Percentiles rank a stretch among this genome's conserved stretches.
These are phyloP conservation scores for Scolanthus callimorphus DNA, from an alignment of 92 coral and sea anemone species.

Conservation along the genomic window DNA sequence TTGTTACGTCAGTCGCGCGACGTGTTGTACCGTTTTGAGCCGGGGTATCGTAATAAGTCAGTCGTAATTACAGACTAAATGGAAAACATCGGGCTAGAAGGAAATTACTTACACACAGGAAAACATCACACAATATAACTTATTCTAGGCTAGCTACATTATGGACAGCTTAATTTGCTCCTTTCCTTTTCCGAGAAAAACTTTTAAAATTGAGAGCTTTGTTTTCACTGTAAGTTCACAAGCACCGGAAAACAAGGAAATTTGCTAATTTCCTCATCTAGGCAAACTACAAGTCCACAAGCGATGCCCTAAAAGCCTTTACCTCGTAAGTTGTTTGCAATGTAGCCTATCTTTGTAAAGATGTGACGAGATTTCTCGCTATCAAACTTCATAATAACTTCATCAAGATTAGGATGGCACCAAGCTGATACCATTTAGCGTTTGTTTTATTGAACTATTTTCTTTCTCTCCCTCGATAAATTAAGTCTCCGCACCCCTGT, in stretches of 20 bases:
- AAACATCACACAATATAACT: conserved; percentile 26
- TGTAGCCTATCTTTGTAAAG: background rate
- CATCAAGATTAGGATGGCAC: too few relatives aligned
- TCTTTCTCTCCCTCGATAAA: too few relatives aligned
- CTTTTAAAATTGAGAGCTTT: conserved; percentile 40
- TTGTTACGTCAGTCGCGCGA: too few relatives aligned
- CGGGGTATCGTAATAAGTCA: too few relatives aligned
- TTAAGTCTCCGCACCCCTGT: too few relatives aligned
- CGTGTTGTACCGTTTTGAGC: too few relatives aligned
- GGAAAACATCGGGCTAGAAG: conserved; percentile 15
- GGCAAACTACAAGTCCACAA: too few relatives aligned
- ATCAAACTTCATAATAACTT: background rate
- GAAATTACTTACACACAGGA: conserved; percentile 56
- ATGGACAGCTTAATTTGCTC: conserved; percentile 23
- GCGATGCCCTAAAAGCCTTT: background rate
- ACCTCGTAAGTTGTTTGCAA: background rate
- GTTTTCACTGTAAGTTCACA: conserved; percentile 36
- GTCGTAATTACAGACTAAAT: too few relatives aligned
- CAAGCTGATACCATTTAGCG: too few relatives aligned
- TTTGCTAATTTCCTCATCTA: conserved; percentile 44
- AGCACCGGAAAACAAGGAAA: conserved; percentile 47
- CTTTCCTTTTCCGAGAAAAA: conserved; percentile 16
- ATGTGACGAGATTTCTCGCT: background rate
- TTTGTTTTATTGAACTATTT: too few relatives aligned
- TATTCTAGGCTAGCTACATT: conserved; percentile 6